Conservation (phyloP, 2,113 vertebrate genomes). For the Datnioides undecimradiatus region DNA sequence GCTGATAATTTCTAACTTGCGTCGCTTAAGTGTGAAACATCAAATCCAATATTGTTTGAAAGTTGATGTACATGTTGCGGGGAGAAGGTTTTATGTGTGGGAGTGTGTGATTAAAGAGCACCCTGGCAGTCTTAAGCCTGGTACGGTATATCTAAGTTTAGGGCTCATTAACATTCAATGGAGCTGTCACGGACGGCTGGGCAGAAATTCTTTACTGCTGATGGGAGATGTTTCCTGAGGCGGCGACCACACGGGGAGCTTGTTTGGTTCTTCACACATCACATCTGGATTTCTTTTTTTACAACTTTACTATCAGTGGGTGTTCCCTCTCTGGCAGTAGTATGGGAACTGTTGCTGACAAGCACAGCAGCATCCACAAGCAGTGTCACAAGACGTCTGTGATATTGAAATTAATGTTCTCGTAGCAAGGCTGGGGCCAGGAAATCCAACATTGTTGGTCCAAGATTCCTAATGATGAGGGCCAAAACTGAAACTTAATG, state of each 20-base stretch:
- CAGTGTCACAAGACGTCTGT: not conserved
- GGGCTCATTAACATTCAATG: conserved; percentile 69
- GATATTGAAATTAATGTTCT: not conserved
- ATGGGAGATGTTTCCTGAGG: conserved; percentile 42
- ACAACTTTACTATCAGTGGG: not conserved
- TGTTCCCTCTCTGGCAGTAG: not conserved
- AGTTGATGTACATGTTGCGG: not conserved
- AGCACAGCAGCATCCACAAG: not conserved
- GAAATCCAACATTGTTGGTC: not conserved
- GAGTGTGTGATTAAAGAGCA: conserved; percentile 54
- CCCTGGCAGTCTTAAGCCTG: conserved; percentile 34
- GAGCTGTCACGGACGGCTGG: conserved; percentile 46
- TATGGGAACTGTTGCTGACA: not conserved
- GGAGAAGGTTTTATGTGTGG: conserved; percentile 15
- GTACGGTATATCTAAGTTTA: conserved; percentile 38
- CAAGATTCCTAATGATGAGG: not conserved
- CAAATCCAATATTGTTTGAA: conserved; percentile 23
- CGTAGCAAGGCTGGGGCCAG: not conserved
- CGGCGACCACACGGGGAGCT: conserved; percentile 36
- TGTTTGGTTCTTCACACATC: conserved; percentile 11
- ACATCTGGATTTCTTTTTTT: conserved; percentile 35
- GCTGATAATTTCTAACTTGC: conserved; percentile 13
- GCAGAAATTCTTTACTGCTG: conserved; percentile 48
- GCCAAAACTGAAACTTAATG: no score
- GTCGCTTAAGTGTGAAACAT: conserved; percentile 39